A percentile compares a stretch with the other conserved stretches of the same genome.
Evolutionary conservation across 2,113 vertebrate genomes (phyloP).

Genomic region (Mormoops blainvillei): DNA sequence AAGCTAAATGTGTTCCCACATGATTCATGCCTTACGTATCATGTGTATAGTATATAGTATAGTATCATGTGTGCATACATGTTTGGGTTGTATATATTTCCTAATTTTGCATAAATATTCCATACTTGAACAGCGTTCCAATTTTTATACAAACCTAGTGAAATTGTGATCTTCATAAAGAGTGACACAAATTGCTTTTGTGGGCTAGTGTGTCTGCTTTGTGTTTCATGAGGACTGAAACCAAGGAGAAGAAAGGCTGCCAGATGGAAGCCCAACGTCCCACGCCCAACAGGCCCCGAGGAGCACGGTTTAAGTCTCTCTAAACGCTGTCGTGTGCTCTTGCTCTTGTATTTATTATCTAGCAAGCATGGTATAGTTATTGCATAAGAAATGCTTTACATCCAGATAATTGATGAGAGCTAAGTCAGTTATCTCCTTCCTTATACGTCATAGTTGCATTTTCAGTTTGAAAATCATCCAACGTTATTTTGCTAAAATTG

Average conservation of each 20-base stretch:
- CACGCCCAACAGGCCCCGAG: background rate
- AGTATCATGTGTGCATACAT: too few relatives aligned
- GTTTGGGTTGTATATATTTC: background rate
- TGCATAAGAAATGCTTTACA: background rate
- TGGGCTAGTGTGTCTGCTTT: background rate
- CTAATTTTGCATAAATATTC: background rate
- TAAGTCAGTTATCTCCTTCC: background rate
- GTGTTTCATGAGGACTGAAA: constrained; percentile 16
- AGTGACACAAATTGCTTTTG: background rate
- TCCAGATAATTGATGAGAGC: background rate
- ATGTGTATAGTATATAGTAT: background rate
- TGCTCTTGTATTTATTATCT: background rate
- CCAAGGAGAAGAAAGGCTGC: background rate
- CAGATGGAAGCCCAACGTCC: background rate
- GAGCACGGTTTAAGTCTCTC: background rate
- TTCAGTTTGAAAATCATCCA: background rate
- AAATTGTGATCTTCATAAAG: background rate
- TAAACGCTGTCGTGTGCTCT: background rate
- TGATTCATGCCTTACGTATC: background rate
- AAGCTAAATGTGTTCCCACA: background rate
- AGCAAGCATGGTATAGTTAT: background rate
- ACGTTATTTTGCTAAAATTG: background rate
- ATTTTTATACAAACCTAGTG: background rate
- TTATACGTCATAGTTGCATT: background rate
- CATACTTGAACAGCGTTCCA: background rate